Conservation (phyloP, 2,888 invertebrate genomes). For the Aelia acuminata region DNA sequence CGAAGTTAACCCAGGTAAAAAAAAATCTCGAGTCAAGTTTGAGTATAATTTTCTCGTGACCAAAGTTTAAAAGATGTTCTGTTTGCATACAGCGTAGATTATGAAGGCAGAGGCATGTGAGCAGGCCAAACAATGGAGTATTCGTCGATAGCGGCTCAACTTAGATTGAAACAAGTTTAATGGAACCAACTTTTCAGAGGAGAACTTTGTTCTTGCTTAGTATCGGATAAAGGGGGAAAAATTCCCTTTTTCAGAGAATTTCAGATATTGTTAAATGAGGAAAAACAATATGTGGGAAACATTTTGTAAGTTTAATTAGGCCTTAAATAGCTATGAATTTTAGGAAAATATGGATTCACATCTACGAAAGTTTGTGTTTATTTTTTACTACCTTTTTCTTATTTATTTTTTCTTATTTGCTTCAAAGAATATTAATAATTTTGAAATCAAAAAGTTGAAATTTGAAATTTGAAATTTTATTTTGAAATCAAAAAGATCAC, state of each 20-base stretch:
- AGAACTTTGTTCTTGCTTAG: not conserved
- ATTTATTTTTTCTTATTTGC: no score
- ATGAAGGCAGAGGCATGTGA: not conserved
- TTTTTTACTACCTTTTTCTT: no score
- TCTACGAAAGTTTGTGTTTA: no score
- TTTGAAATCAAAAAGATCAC: no score
- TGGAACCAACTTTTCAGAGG: not conserved
- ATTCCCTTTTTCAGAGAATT: not conserved
- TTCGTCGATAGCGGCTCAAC: not conserved
- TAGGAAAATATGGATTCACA: no score
- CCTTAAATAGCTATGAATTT: no score
- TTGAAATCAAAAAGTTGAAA: no score
- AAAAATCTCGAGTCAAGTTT: not conserved
- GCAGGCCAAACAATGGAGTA: not conserved
- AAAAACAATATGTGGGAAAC: no score
- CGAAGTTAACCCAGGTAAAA: not conserved
- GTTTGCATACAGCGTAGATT: not conserved
- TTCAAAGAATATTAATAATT: no score
- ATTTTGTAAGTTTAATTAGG: no score
- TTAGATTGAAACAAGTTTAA: constrained; percentile 35
- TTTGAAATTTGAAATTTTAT: no score
- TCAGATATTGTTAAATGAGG: not conserved
- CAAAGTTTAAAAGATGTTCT: not conserved
- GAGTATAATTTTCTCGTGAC: not conserved
- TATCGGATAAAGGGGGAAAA: not conserved